Conservation (phyloP, 2,113 vertebrate species). For the Hymenochirus boettgeri region DNA sequence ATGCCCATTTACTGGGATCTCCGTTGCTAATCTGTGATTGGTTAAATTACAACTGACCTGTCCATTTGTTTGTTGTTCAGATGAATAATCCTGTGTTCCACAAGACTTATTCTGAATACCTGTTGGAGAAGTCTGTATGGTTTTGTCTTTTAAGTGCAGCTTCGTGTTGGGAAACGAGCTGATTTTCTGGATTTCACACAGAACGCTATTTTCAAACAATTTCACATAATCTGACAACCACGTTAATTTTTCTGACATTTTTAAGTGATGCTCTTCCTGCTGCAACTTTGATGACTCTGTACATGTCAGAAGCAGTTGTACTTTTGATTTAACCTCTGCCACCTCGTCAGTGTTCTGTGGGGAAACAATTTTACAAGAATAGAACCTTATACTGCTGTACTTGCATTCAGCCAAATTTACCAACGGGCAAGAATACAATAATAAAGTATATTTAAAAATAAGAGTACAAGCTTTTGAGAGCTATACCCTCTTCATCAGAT, state of each 20-base stretch:
- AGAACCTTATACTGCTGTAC: too few species aligned
- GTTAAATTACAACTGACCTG: not conserved
- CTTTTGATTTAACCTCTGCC: constrained; percentile 55
- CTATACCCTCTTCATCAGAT: too few species aligned
- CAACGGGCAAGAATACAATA: too few species aligned
- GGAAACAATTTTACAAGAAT: not conserved
- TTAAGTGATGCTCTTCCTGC: constrained; percentile 55
- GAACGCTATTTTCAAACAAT: constrained; percentile 32
- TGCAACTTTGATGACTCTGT: constrained; percentile 57
- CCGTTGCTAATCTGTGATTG: not conserved
- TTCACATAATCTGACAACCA: constrained; percentile 45
- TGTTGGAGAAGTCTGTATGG: constrained; percentile 61
- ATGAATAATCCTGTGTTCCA: not conserved
- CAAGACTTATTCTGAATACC: not conserved
- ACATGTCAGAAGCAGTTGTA: constrained; percentile 51
- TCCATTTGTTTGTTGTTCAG: not conserved
- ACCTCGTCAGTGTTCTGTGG: constrained; percentile 62
- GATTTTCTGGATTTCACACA: constrained; percentile 49
- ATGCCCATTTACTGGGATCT: not conserved
- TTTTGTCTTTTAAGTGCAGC: constrained; percentile 43
- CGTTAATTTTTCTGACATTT: constrained; percentile 49
- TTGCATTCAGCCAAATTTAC: too few species aligned
- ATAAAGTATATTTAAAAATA: too few species aligned
- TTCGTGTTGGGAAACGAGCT: constrained; percentile 20
- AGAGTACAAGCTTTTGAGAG: too few species aligned